Base-by-base conservation (phyloP, 2,113 vertebrate genomes). In the Ceyx melanurus region DNA sequence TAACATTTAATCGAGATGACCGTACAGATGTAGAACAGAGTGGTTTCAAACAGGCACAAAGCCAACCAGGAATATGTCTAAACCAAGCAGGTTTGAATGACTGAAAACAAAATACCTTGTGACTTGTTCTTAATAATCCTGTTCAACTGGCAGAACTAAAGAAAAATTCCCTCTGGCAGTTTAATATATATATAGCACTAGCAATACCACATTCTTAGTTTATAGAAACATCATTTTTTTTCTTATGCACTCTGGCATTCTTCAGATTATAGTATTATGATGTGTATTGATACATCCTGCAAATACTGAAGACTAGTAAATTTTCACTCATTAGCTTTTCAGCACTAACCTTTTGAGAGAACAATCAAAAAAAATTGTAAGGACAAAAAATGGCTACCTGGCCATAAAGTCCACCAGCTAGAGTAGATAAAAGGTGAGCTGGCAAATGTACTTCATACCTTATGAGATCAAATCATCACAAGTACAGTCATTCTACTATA, bases 1-100 rank as follows among this genome's bases (percentile, higher is more conserved):
- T 71, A 95, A 93, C 94, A 91, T 96, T 95, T 92, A 95, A 95
- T 92, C 10, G 26, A 92, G 78, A 93, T 95, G 92, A 90, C 76
- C 20, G 2, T 82, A 92, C 76, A 88, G 92, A 82, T 91, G 88
- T 71, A 91, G 71, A 82, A 86, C 90, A 95, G 93, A 94, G 67
- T 48, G 19, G 42, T 61, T 93, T 70, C 71, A 91, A 93, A 92
- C 26, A 45, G 54, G 62, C 89, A 88, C 26, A 89, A 88, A 91
- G 48, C 54, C 91, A 96, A 95, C 46, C 86, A 78, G 72, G 29
- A 91, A 82, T 60, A 28, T 70, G 64, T 67, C 84, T 91, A 86
- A 72, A 82, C 43, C 37, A 20, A 43, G 50, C 20, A 86, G 57
- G 31, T 79, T 81, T 83, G 78, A 95, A 86, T 9, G 19, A 43